Evolutionary conservation across 2,113 vertebrate species (phyloP).

Genomic region (Proteles cristata): DNA sequence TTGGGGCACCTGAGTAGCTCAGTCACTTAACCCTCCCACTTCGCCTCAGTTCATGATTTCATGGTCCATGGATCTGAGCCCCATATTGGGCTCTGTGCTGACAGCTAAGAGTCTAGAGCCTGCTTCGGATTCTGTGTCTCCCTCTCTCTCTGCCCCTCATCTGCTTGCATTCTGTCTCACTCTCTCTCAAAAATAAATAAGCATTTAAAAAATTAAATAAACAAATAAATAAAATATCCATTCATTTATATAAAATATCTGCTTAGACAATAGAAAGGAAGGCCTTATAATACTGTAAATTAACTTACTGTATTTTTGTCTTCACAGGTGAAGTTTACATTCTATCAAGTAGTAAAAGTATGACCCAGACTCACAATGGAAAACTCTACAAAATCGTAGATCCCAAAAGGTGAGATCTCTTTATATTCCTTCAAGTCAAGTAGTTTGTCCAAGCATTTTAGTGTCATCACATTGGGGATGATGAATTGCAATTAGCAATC

Average conservation of each 20-base stretch:
- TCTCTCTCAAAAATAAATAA: no score
- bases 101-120: no score
- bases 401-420: slow-evolving; percentile 93
- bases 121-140: no score
- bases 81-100: no score
- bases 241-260: background rate
- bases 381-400: slow-evolving; percentile 98
- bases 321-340: slow-evolving; percentile 96
- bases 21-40: no score
- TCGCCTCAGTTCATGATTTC: no score
- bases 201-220: no score
- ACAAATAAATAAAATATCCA: background rate
- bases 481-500: background rate
- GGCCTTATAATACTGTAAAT: background rate
- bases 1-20: no score
- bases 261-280: background rate
- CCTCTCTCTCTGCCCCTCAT: no score
- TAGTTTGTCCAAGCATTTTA: background rate
- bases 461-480: background rate
- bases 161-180: no score
- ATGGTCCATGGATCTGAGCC: no score
- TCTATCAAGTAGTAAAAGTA: slow-evolving; percentile 96
- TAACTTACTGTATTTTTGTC: slow-evolving; percentile 57
- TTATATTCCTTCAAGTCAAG: background rate
- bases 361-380: slow-evolving; percentile 95